Evolutionary conservation across 37 sponge, comb jelly and placozoan species (phyloP).

Genomic region (Beroe ovata): DNA sequence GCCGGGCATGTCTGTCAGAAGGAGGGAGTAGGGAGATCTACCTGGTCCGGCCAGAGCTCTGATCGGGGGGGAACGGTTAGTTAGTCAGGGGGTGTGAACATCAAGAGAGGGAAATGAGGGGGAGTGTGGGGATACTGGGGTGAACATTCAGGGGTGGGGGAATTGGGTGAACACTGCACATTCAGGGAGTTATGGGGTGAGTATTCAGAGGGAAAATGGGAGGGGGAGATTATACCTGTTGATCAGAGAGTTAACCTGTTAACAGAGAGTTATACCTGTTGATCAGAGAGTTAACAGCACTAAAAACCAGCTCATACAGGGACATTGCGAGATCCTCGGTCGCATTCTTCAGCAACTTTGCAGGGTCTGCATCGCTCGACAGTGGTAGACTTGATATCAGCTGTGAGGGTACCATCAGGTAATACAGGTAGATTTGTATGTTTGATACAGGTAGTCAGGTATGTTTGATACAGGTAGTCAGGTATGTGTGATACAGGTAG

Average conservation of each 20-base stretch:
- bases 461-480: too few relatives aligned
- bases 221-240: neutral
- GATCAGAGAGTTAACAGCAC: conserved; percentile 87
- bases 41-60: conserved; percentile 71
- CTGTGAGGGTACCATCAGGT: too few relatives aligned
- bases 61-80: neutral
- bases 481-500: too few relatives aligned
- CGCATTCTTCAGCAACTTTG: conserved; percentile 70
- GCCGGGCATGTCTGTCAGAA: conserved; percentile 92
- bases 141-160: too few relatives aligned
- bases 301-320: conserved; percentile 93
- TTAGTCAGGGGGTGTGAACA: neutral
- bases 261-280: conserved; percentile 71
- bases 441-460: too few relatives aligned
- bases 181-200: neutral
- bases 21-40: conserved; percentile 74
- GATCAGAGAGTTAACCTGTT: neutral
- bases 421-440: too few relatives aligned
- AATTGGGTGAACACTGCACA: too few relatives aligned
- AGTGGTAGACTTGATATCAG: conserved; percentile 55
- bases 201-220: neutral
- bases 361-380: conserved; percentile 66
- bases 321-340: conserved; percentile 89
- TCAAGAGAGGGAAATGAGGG: too few relatives aligned
- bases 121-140: too few relatives aligned